phyloP scores from a whole-genome alignment of 2,888 invertebrate genomes.

The Lycophotia porphyrea region DNA sequence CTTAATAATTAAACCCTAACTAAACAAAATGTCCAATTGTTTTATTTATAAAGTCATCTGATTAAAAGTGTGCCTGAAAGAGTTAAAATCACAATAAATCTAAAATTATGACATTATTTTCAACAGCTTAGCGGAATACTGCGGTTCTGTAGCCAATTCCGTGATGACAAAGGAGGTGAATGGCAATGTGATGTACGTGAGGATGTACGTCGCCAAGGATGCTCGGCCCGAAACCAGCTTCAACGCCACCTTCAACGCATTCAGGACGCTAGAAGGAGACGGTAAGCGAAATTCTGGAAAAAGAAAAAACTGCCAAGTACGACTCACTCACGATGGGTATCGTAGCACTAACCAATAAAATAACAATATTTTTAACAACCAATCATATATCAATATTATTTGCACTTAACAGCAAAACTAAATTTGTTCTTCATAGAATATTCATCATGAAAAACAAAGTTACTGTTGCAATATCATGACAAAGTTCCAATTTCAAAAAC shows the following conservation, averaged over 20 bases:
- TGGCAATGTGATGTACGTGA: constrained; percentile 93
- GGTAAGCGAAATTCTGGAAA: constrained; percentile 68
- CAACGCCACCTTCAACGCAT: constrained; percentile 94
- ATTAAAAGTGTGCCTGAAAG: no score
- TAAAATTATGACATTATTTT: not conserved
- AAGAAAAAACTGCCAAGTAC: not conserved
- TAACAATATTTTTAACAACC: no score
- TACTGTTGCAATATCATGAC: no score
- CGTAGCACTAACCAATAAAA: not conserved
- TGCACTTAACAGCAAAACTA: not conserved
- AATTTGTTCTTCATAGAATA: not conserved
- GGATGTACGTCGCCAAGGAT: constrained; percentile 92
- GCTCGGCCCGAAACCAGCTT: constrained; percentile 90
- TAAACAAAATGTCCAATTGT: no score
- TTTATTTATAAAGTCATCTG: no score
- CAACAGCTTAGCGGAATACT: constrained; percentile 92
- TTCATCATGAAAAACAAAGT: not conserved
- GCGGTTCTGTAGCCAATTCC: constrained; percentile 96
- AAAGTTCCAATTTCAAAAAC: no score
- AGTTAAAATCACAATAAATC: not conserved
- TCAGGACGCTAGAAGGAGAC: constrained; percentile 83
- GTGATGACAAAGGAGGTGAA: constrained; percentile 89
- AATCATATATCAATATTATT: not conserved
- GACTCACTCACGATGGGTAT: not conserved
- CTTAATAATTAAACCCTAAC: no score